Evolutionary conservation across 2,888 invertebrate genomes (phyloP), one percentile per base, ranked within the genome.

Genomic region (Adineta ricciae): DNA sequence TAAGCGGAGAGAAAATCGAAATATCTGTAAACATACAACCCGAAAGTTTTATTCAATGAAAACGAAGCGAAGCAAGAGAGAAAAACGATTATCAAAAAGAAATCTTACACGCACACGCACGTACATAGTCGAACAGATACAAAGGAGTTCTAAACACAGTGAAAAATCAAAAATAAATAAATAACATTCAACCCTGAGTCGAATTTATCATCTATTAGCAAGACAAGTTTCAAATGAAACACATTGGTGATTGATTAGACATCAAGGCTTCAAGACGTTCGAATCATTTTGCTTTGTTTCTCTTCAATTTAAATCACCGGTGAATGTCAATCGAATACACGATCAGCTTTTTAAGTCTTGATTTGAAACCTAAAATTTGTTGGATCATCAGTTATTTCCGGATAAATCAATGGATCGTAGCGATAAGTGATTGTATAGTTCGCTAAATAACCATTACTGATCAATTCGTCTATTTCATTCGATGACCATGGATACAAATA

Each of bases 121-220:
- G 32, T 16, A 64, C 64, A 27, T n/a, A n/a, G n/a, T n/a, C n/a
- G n/a, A n/a, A n/a, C n/a, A n/a, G n/a, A n/a, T 64, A 64, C 64
- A 64, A 32, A 64, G 64, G 19, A 64, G 19, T 64, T 64, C 64
- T 64, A 64, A 64, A 9, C 32, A 64, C 64, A 64, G 32, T 64
- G 64, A 64, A 64, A 46, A 32, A 64, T 36, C 32, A 32, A 64
- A 64, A 36, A 64, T 64, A 64, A 64, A 64, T 64, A 64, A 36
- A 36, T 64, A 64, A 36, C 64, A 64, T 64, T 64, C 27, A 64
- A 32, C 64, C 64, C 64, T 64, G 64, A 64, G 64, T 64, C 64
- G 16, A 64, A 32, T 9, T 32, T 32, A 14, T 64, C 64, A 32
- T 64, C 64, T 27, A 64, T 64, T 32, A 64, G 32, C 19, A 64